These are phyloP conservation scores for Sander vitreus DNA, from an alignment of 2,113 vertebrate genomes.

Conservation along the genomic window DNA sequence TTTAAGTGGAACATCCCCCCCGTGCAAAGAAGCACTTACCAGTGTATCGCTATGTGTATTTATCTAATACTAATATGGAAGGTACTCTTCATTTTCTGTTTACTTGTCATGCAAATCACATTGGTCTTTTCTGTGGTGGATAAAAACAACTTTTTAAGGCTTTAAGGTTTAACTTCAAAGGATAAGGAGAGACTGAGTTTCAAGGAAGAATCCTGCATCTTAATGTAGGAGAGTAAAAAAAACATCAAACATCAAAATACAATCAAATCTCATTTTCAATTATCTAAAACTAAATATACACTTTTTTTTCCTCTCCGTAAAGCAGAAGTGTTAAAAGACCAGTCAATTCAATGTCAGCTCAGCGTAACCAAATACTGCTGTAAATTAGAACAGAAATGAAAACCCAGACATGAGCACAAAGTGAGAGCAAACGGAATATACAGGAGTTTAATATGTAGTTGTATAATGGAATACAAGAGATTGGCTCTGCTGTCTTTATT, in stretches of 20 bases:
- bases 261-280: neutral
- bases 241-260: constrained; percentile 1
- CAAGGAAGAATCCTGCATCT: neutral
- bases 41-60: too few relatives aligned
- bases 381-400: neutral
- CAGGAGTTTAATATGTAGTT: neutral
- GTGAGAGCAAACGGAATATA: neutral
- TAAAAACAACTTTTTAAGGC: neutral
- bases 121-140: neutral
- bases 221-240: neutral
- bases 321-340: neutral
- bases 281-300: neutral
- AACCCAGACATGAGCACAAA: neutral
- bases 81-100: neutral
- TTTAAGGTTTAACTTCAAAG: neutral
- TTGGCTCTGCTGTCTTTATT: neutral
- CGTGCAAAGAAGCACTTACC: too few relatives aligned
- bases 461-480: neutral
- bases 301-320: neutral
- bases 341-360: neutral
- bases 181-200: neutral
- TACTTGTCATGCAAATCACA: neutral
- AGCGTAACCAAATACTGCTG: neutral
- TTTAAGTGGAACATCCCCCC: too few relatives aligned
- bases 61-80: neutral